Conservation (phyloP, 30 jellyfish, hydroid and myxozoan species). For the Chrysaora quinquecirrha region DNA sequence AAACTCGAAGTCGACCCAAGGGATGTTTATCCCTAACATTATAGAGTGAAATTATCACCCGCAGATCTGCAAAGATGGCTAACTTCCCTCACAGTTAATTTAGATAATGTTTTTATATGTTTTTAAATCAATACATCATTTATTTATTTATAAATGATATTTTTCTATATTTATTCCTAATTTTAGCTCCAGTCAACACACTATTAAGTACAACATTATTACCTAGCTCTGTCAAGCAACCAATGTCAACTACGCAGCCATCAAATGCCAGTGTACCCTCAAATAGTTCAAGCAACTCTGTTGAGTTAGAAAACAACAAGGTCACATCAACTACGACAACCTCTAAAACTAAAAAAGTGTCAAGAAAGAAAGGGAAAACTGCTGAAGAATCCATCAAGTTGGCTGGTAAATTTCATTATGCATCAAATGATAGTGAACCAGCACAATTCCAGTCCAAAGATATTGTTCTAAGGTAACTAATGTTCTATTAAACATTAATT, state of each 20-base stretch:
- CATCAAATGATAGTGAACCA: conserved; percentile 48
- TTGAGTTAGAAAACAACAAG: not conserved
- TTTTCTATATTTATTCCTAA: no score
- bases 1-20: no score
- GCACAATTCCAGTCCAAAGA: conserved; percentile 30
- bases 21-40: no score
- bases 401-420: conserved; percentile 65
- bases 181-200: not conserved
- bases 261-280: not conserved
- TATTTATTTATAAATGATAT: no score
- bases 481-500: no score
- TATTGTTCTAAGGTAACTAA: conserved; percentile 24
- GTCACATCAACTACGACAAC: not conserved
- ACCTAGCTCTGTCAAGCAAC: not conserved
- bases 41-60: no score
- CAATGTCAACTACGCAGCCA: not conserved
- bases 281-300: not conserved
- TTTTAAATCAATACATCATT: no score
- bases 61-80: no score
- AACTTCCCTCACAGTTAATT: no score
- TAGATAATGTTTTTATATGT: no score
- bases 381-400: conserved; percentile 29
- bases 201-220: not conserved
- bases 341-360: not conserved
- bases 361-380: conserved; percentile 1